Evolutionary conservation across 2,888 invertebrate genomes (phyloP), one percentile per base, ranked within the genome.

Genomic region (Pterostichus niger): DNA sequence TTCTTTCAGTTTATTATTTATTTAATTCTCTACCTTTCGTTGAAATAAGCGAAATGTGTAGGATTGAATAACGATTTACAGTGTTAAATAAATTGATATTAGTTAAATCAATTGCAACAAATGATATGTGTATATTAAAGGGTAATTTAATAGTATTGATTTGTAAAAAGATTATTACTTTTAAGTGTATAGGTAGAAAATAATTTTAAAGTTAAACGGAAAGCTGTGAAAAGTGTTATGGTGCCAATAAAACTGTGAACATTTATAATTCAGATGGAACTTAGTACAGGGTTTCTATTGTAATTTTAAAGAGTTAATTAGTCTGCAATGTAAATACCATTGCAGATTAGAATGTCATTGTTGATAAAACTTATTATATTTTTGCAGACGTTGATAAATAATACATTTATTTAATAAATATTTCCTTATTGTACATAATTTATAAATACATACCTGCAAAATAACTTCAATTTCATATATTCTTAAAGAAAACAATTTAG

Each of bases 131-230:
- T 64, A 64, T 15, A 64, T 64, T 64, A 64, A 64, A 35, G 64
- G 64, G 64, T 64, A 64, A 64, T 9, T 40, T 64, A 56, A 56
- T 56, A 64, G 64, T 64, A 35, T 64, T 64, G 11, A 64, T 64
- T 64, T 64, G 64, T 64, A 64, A 64, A 64, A 33, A 64, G 7
- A 31, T 40, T 40, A 40, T 52, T 52, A n/a, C 10, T 11, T 52
- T 10, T 52, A 52, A 52, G 52, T 52, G 40, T 40, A 40, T 40
- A 40, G 40, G 3, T 31, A 54, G 40, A 54, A 49, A 6, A 13
- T 64, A 64, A 40, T 64, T 64, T 33, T 64, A 64, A 64, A 35
- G 4, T 17, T 56, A 3, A 40, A 9, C 40, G 64, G 64, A 64
- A 35, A 64, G 33, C 64, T 64, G 64, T 64, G 64, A 64, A 33